Percentiles rank a stretch among this genome's conserved stretches.
Evolutionary conservation across 2,113 vertebrate species (phyloP).

Genomic region (Corythaeola cristata): DNA sequence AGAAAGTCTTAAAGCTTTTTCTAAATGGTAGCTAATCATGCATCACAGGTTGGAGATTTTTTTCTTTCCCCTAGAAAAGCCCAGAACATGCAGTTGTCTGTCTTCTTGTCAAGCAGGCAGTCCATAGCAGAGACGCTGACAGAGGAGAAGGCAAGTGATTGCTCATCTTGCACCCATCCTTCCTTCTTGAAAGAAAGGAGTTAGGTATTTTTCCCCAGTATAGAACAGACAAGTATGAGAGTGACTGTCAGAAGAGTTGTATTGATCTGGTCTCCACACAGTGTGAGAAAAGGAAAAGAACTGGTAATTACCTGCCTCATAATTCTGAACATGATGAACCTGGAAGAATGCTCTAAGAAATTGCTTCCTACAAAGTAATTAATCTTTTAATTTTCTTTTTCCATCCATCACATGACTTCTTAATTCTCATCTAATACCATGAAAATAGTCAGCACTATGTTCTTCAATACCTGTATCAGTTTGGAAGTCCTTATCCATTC

Average conservation of each 20-base stretch:
- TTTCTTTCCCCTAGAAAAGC: not conserved
- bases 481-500: not conserved
- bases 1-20: not conserved
- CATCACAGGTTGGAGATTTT: not conserved
- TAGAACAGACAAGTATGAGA: not conserved
- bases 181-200: constrained; percentile 6
- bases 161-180: not conserved
- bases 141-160: not conserved
- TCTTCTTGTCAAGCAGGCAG: not conserved
- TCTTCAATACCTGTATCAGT: not conserved
- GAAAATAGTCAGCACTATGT: not conserved
- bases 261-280: not conserved
- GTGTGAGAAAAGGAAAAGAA: not conserved
- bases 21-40: not conserved
- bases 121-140: not conserved
- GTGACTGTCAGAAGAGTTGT: not conserved
- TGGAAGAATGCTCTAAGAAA: not conserved
- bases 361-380: not conserved
- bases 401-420: not conserved
- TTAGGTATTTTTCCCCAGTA: not conserved
- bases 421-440: not conserved
- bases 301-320: constrained; percentile 8
- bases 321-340: constrained; percentile 1
- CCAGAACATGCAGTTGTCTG: not conserved
- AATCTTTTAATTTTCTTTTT: constrained; percentile 11